Conservation (phyloP, 1,140 invertebrate species). For the Papilio xuthus region DNA sequence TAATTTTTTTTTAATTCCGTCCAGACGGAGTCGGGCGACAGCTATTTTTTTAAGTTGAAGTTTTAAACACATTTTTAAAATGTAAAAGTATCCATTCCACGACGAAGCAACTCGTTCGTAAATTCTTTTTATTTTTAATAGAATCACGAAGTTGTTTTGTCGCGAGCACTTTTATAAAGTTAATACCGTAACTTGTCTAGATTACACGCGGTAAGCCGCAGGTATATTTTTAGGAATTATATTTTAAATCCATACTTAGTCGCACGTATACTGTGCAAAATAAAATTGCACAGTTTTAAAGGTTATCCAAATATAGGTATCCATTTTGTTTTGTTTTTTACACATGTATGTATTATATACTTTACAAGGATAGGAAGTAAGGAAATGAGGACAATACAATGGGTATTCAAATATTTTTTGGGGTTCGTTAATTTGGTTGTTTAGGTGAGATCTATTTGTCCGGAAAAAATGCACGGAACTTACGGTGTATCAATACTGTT, state of each 20-base stretch:
- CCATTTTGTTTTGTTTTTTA: too few species aligned
- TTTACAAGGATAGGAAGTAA: too few species aligned
- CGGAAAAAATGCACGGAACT: too few species aligned
- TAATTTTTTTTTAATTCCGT: too few species aligned
- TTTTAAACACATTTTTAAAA: background rate
- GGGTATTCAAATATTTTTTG: too few species aligned
- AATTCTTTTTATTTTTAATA: background rate
- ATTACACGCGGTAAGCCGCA: slow-evolving; percentile 29
- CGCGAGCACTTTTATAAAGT: slow-evolving; percentile 17
- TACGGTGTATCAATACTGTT: too few species aligned
- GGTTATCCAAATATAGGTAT: background rate
- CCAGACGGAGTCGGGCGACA: too few species aligned
- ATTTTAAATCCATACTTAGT: background rate
- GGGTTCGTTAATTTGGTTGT: too few species aligned
- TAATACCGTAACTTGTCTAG: slow-evolving; percentile 25
- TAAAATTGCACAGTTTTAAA: background rate
- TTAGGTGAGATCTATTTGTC: too few species aligned
- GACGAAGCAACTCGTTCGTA: background rate
- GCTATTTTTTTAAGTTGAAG: too few species aligned
- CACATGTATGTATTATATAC: too few species aligned
- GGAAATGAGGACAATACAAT: too few species aligned
- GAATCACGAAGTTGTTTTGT: slow-evolving; percentile 10
- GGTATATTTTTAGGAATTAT: slow-evolving; percentile 28
- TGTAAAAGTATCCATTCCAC: background rate
- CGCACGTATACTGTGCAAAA: background rate